Base-by-base conservation (phyloP, 2,888 invertebrate species). In the Punctoribates punctum region DNA sequence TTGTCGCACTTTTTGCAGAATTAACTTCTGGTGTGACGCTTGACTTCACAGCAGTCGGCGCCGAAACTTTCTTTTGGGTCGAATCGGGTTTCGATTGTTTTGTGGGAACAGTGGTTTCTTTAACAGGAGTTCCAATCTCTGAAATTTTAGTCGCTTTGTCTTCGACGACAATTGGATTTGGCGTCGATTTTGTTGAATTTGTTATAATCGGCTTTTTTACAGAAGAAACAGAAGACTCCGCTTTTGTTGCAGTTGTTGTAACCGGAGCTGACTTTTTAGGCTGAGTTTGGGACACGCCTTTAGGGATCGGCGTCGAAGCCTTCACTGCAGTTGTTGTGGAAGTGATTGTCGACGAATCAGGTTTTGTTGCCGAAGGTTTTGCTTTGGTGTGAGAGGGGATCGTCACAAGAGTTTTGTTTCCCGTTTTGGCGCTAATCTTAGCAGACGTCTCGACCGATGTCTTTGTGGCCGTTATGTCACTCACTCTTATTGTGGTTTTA, bases 391-490 rank as follows among this genome's bases (percentile, higher is more conserved):
- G 34, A 27, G 75, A 46, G 27, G 75, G 65, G n/a, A 29, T 48
- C 8, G 51, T 65, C 6, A 48, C 67, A 29, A 67, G 13, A 29
- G 60, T 25, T n/a, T n/a, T n/a, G n/a, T n/a, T n/a, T n/a, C n/a
- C n/a, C n/a, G n/a, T n/a, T 34, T 46, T 67, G 38, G 48, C 23
- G 23, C 4, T 27, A 0, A 51, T n/a, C 70, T 46, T 72, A 2
- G 46, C n/a, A 48, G 46, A 27, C 2, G 75, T 46, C 46, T n/a
- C 4, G 0, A 25, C 27, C 23, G 73, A 51, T 20, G 29, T 73
- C 54, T 54, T 73, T 9, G 51, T 72, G 11, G 72, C 48, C 1
- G 48, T 72, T 46, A 72, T 72, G 15, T 72, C 72, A 72, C 72
- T 72, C n/a, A 72, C 27, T 72, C 38, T 72, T 25, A 72, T 72